Evolutionary conservation across 1,140 invertebrate species (phyloP).

Genomic region (Hypsibius dujardini): DNA sequence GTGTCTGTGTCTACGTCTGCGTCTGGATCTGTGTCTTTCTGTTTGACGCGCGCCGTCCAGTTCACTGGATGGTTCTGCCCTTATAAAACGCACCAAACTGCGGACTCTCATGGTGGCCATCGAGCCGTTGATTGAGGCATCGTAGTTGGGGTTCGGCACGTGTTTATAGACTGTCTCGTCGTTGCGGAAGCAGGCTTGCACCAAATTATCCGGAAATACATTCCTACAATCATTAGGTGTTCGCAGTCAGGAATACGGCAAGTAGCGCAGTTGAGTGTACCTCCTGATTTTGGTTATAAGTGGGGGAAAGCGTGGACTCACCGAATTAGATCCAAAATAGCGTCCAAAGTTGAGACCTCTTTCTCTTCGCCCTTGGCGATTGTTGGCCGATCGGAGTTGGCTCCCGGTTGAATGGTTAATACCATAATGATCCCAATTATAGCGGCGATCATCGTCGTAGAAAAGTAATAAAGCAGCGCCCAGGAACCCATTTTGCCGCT

Average conservation of each 20-base stretch:
- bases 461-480: conserved; percentile 71
- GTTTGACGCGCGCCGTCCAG: no score
- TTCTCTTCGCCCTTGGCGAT: conserved; percentile 32
- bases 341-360: conserved; percentile 62
- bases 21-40: no score
- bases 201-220: conserved; percentile 72
- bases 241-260: no score
- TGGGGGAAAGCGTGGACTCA: conserved; percentile 31
- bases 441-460: conserved; percentile 70
- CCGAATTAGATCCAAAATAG: conserved; percentile 79
- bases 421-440: conserved; percentile 70
- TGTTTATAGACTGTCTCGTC: conserved; percentile 32
- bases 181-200: conserved; percentile 58
- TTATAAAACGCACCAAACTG: background rate
- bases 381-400: conserved; percentile 31
- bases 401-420: conserved; percentile 62
- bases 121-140: conserved; percentile 21
- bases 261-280: no score
- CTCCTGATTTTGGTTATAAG: no score
- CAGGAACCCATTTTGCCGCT: conserved; percentile 47
- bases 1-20: no score
- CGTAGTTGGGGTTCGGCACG: conserved; percentile 38
- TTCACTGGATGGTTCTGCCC: no score
- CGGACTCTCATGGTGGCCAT: conserved; percentile 19
- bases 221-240: conserved; percentile 47